Evolutionary conservation across 2,113 vertebrate species (phyloP), one percentile per base, ranked within the genome.

Genomic region (Micromys minutus): DNA sequence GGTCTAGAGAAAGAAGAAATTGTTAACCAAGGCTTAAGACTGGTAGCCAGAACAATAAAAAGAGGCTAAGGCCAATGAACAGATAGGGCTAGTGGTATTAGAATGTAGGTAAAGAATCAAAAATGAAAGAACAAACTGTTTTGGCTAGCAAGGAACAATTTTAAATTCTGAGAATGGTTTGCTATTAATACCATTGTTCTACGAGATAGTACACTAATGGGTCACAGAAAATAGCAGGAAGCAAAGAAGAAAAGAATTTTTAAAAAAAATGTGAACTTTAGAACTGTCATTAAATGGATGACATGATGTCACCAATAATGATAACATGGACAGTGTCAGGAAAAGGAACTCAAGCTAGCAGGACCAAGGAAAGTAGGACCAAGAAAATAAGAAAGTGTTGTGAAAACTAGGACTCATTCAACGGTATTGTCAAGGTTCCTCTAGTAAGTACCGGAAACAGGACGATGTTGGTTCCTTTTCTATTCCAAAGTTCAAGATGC

Each of bases 361-460:
- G 85, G 21, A 94, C 1, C 3, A 57, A 90, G 80, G 80, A 88
- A 85, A 81, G 2, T 80, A 96, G 85, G 21, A 94, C 1, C 3
- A 57, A 90, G 80, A 85, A 88, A 85, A 81, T 80, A 63, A 55
- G 63, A 91, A 85, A 91, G 74, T 87, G 80, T 61, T n/a, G 45
- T 80, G 50, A 65, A 94, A 31, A 8, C 13, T 67, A 63, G 61
- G 24, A 90, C 69, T 84, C 42, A 84, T n/a, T 17, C 63, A 61
- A 9, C 17, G 29, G 29, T 77, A 45, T 87, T 61, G 19, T 6
- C 12, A 72, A 63, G 16, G 29, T 83, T 59, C 45, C 15, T 93
- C 24, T 34, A 31, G 50, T 75, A 71, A 7, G 91, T 67, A 93
- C 8, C 26, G 59, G 79, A 95, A 87, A 84, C 16, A 84, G 3